Conservation (phyloP, 2,888 invertebrate genomes). For the Lutraria lutraria region DNA sequence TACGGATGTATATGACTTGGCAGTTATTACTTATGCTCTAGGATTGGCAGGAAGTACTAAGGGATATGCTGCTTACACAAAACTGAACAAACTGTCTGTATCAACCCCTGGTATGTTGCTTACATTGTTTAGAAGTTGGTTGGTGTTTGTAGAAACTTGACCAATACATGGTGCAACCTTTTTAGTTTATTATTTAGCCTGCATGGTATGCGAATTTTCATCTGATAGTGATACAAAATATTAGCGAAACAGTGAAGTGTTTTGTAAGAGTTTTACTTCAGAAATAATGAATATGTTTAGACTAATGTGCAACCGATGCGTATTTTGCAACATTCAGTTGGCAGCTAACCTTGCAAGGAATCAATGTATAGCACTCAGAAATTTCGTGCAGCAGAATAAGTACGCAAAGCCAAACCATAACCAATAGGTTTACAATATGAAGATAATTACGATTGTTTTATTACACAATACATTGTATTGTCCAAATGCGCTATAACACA, state of each 20-base stretch:
- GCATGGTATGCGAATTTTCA: neutral
- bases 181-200: neutral
- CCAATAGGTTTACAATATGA: too few species aligned
- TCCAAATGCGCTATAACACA: too few species aligned
- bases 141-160: neutral
- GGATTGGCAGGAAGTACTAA: conserved; percentile 73
- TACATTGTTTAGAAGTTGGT: neutral
- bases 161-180: neutral
- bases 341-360: too few species aligned
- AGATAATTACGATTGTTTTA: too few species aligned
- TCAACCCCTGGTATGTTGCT: conserved; percentile 39
- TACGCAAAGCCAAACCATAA: too few species aligned
- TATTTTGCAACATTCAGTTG: too few species aligned
- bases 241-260: neutral
- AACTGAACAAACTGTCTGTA: conserved; percentile 64
- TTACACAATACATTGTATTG: too few species aligned
- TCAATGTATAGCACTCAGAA: too few species aligned
- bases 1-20: conserved; percentile 79
- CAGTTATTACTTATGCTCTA: conserved; percentile 82
- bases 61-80: conserved; percentile 63
- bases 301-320: too few species aligned
- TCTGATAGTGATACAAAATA: neutral
- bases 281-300: too few species aligned
- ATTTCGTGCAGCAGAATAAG: too few species aligned
- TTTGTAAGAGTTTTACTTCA: neutral